Evolutionary conservation across 2,888 invertebrate species (phyloP), one percentile per base, ranked within the genome.

Genomic region (Itoplectis maculator): DNA sequence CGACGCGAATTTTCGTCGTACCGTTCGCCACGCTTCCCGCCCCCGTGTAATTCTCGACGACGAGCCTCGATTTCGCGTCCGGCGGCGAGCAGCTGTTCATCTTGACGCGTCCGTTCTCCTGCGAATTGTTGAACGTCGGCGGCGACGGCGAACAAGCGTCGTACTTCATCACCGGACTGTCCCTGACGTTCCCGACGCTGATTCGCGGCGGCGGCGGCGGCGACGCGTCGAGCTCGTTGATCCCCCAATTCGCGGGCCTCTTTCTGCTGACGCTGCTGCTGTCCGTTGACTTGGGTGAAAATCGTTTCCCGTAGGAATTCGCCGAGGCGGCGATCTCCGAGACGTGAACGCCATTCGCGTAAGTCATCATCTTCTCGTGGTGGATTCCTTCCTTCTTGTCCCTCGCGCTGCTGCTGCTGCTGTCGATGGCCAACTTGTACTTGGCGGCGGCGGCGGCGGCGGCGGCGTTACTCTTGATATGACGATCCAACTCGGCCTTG

Each of bases 181-280:
- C 70, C 11, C 51, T 11, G 0, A 51, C 45, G 20, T 23, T 35
- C 54, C 86, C 85, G 2, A 72, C 56, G 2, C 84, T 51, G 20
- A 77, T 59, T 63, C 84, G 86, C 0, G 84, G 54, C 4, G 54
- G 40, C n/a, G n/a, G n/a, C n/a, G n/a, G n/a, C n/a, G n/a, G n/a
- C n/a, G n/a, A n/a, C n/a, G n/a, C n/a, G 11, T 89, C 89, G n/a
- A 87, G n/a, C 9, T 90, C 90, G 9, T 81, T 85, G 6, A 86
- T 81, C 20, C 83, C 84, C 90, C 90, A 89, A 49, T 70, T 87
- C 0, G 88, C 87, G 6, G 87, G 81, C 74, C 90, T 85, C 56
- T 91, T 91, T 7, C 90, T 85, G 18, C 65, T 85, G 2, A 87
- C 40, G 70, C 65, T 85, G n/a, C n/a, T n/a, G n/a, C n/a, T n/a